Base-by-base conservation (phyloP, 1,140 invertebrate genomes). In the Drepana arcuata region DNA sequence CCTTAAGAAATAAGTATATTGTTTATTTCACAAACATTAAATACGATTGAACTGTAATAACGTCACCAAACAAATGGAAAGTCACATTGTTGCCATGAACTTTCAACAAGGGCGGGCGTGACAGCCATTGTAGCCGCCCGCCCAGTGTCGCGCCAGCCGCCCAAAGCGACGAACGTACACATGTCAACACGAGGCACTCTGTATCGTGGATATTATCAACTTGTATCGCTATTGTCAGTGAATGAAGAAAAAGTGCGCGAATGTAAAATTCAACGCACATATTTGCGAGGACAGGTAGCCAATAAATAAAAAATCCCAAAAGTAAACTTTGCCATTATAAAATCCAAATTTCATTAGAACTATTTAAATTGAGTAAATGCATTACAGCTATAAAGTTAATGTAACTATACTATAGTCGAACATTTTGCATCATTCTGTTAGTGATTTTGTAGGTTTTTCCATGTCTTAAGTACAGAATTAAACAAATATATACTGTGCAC, bases 81-180 rank as follows among this genome's bases (percentile, higher is more conserved):
- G 64, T 53, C 53, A 53, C 49, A 51, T 52, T 40, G 58, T 70
- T 56, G 52, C 66, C 68, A 58, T 77, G 75, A 80, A 80, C 75
- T 77, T 68, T 47, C 48, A 53, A 66, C 61, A 69, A 77, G 67
- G 75, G 70, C 69, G 65, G 63, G 62, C 61, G 57, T 42, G 51
- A 21, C 23, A 26, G 23, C 32, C 28, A 23, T 16, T 23, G 35
- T 23, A 24, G 39, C 58, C 68, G 66, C 64, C 66, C 70, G 65
- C 68, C 72, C 71, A 77, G 75, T 80, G 52, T 48, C 58, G 59
- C 56, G 62, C 48, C 32, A 53, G 47, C 65, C 72, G 62, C 58
- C 60, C 63, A 42, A 49, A 46, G 38, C 29, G 43, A 36, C 55
- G 48, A 47, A 57, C 70, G 70, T 53, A 50, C 52, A 27, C 48